Evolutionary conservation across 2,113 vertebrate genomes (phyloP).

Genomic region (Pollachius pollachius): DNA sequence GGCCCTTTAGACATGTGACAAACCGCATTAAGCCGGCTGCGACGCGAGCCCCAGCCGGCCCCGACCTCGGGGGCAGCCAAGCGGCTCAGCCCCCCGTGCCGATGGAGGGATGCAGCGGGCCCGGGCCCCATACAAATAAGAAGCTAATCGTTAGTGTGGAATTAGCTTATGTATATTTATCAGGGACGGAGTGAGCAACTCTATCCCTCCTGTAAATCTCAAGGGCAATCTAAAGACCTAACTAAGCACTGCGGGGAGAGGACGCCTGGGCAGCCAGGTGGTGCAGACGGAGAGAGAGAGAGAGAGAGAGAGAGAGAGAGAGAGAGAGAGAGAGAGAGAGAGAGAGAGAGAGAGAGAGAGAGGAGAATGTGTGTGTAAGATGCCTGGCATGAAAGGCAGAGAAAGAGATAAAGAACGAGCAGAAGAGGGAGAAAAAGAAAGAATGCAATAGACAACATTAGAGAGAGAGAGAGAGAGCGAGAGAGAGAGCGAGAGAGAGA

Average conservation of each 20-base stretch:
- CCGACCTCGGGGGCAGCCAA: conserved; percentile 31
- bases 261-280: too few species aligned
- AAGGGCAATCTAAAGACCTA: conserved; percentile 17
- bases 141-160: conserved; percentile 24
- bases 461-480: too few species aligned
- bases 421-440: too few species aligned
- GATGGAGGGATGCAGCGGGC: conserved; percentile 30
- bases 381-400: too few species aligned
- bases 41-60: conserved; percentile 32
- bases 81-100: conserved; percentile 46
- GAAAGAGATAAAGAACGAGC: too few species aligned
- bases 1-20: conserved; percentile 61
- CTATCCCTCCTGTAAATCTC: conserved; percentile 1
- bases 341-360: too few species aligned
- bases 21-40: conserved; percentile 52
- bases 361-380: too few species aligned
- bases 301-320: too few species aligned
- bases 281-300: too few species aligned
- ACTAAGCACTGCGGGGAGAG: not conserved
- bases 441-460: too few species aligned
- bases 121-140: conserved; percentile 25
- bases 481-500: too few species aligned
- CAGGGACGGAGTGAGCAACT: not conserved
- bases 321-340: too few species aligned
- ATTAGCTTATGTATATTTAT: conserved; percentile 20